Evolutionary conservation across 2,113 vertebrate species (phyloP).

Genomic region (Ceyx melanurus): DNA sequence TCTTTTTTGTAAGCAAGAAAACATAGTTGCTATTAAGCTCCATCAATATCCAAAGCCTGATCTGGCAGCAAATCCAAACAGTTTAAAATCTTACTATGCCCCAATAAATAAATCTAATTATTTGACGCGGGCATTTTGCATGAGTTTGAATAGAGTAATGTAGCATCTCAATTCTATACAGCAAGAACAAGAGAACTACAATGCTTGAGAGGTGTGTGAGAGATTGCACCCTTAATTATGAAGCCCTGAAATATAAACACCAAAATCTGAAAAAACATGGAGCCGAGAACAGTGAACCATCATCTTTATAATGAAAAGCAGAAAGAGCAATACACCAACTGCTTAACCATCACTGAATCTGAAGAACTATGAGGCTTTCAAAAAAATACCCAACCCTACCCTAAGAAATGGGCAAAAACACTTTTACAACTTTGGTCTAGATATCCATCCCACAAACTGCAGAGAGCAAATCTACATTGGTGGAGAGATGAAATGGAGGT

Average conservation of each 20-base stretch:
- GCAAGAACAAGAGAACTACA: neutral
- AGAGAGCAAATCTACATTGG: neutral
- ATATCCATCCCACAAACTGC: neutral
- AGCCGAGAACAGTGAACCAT: neutral
- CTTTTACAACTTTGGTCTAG: neutral
- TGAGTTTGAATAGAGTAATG: neutral
- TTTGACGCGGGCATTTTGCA: neutral
- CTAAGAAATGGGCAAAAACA: neutral
- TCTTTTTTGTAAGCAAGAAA: neutral
- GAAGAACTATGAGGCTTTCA: neutral
- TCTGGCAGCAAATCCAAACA: neutral
- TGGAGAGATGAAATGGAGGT: neutral
- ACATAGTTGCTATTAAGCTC: neutral
- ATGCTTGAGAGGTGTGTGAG: neutral
- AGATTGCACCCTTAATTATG: neutral
- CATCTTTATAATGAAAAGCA: neutral
- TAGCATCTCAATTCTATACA: neutral
- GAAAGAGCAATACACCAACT: neutral
- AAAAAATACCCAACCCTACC: neutral
- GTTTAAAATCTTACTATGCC: neutral
- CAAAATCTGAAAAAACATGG: neutral
- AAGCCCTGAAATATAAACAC: neutral
- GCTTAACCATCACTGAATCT: neutral
- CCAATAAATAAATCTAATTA: neutral
- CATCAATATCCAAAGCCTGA: neutral